Base-by-base conservation (phyloP, 2,888 invertebrate species). In the Ligdia adustata region DNA sequence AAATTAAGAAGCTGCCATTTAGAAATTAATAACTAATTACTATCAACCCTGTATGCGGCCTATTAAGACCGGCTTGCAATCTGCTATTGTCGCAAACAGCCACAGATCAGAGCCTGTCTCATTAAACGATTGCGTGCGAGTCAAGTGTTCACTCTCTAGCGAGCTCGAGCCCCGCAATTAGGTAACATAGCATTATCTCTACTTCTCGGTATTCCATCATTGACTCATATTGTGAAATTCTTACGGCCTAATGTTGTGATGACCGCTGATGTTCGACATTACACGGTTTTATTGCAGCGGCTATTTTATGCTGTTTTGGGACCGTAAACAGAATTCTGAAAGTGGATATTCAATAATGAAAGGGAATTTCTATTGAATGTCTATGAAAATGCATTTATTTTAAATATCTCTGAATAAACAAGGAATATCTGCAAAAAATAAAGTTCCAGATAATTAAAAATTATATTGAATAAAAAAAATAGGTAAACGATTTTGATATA, bases 121-220 rank as follows among this genome's bases (percentile, higher is more conserved):
- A 69, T 69, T 68, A 68, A 56, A 50, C 46, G 45, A 52, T 77
- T 69, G 77, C 76, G 68, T 75, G 73, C 57, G 50, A 57, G 52
- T 22, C 35, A 49, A 52, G 40, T 53, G 49, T 52, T 60, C 63
- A 69, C 72, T 75, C 76, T 77, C 71, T 66, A 69, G 59, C 52
- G 62, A 68, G 53, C n/a, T n/a, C n/a, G n/a, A n/a, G n/a, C 64
- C 50, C 48, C 51, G 66, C 67, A 76, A 78, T 77, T 75, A 75
- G 69, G 69, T 73, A 79, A 78, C 72, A 67, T 66, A 72, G 68
- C 66, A 69, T 72, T 72, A 73, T 73, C 66, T 70, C n/a, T 67
- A 63, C 65, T 67, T 64, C 60, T 65, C 45, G 56, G 64, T 66
- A 69, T 72, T 68, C 63, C 68, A 69, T 64, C 63, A 69, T 59